These are phyloP conservation scores for Mustela lutreola DNA, from an alignment of 2,113 vertebrate species.

Conservation along the genomic window DNA sequence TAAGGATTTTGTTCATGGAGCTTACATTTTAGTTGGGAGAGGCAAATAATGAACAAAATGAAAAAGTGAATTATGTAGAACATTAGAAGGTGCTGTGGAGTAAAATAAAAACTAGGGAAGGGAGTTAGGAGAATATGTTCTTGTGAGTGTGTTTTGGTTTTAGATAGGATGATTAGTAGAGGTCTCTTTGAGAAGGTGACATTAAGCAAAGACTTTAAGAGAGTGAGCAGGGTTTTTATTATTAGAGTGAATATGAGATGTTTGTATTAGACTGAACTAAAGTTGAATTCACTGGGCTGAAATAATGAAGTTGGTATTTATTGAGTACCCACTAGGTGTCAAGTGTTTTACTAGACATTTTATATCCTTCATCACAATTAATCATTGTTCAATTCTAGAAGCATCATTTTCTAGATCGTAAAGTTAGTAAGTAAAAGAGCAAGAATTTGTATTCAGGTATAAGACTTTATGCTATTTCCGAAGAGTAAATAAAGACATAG, in stretches of 20 bases:
- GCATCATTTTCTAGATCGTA: background rate
- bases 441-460: background rate
- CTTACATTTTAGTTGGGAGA: constrained; percentile 36
- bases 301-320: background rate
- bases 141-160: constrained; percentile 34
- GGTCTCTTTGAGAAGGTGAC: constrained; percentile 34
- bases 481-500: background rate
- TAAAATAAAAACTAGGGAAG: background rate
- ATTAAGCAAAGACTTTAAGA: background rate
- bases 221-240: background rate
- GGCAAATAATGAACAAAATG: background rate
- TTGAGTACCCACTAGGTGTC: constrained; percentile 5
- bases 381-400: background rate
- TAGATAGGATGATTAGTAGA: background rate
- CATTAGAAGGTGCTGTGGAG: background rate
- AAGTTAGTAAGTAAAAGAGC: background rate
- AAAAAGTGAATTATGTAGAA: background rate
- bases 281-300: background rate
- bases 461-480: background rate
- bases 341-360: background rate
- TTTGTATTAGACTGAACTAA: background rate
- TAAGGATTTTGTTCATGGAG: background rate
- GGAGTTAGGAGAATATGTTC: background rate
- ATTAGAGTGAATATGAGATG: constrained; percentile 9
- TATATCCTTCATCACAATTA: background rate